These are phyloP conservation scores for Lasioglossum calceatum DNA, from an alignment of 2,888 invertebrate genomes.

Conservation along the genomic window DNA sequence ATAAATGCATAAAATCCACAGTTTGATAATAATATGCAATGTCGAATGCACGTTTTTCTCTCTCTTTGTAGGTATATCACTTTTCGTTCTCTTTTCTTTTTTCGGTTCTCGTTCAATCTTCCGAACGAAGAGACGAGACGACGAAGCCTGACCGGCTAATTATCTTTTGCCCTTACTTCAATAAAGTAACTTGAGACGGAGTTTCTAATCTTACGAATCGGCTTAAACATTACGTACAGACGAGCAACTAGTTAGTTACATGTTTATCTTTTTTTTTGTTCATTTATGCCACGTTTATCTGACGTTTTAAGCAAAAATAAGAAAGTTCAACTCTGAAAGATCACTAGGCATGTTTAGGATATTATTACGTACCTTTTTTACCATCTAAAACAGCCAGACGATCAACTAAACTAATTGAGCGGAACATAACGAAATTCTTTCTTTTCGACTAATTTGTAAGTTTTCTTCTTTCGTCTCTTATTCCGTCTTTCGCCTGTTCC, in stretches of 20 bases:
- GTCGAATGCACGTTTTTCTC: not conserved
- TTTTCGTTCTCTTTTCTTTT: not conserved
- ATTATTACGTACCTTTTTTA: conserved; percentile 33
- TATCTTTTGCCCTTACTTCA: not conserved
- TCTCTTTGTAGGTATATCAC: not conserved
- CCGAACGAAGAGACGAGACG: not conserved
- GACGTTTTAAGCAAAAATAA: conserved; percentile 40
- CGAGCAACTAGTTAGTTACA: conserved; percentile 28
- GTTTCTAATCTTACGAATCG: conserved; percentile 19
- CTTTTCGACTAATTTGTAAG: not conserved
- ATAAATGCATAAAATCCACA: conserved; percentile 11
- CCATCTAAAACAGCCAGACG: conserved; percentile 31
- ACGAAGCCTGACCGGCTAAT: conserved; percentile 8
- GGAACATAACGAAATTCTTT: conserved; percentile 49
- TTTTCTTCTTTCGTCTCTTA: not conserved
- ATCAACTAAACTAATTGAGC: conserved; percentile 41
- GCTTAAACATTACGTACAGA: conserved; percentile 39
- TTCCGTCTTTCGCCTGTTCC: not conserved
- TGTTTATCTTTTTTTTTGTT: not conserved
- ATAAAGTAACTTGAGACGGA: conserved; percentile 14
- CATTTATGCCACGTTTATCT: conserved; percentile 21
- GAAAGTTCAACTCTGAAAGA: conserved; percentile 17
- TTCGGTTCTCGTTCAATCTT: not conserved
- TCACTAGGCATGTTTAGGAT: conserved; percentile 29
- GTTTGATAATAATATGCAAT: conserved; percentile 3